Conservation (phyloP, 2,888 invertebrate genomes). For the Caenorhabditis sinica region DNA sequence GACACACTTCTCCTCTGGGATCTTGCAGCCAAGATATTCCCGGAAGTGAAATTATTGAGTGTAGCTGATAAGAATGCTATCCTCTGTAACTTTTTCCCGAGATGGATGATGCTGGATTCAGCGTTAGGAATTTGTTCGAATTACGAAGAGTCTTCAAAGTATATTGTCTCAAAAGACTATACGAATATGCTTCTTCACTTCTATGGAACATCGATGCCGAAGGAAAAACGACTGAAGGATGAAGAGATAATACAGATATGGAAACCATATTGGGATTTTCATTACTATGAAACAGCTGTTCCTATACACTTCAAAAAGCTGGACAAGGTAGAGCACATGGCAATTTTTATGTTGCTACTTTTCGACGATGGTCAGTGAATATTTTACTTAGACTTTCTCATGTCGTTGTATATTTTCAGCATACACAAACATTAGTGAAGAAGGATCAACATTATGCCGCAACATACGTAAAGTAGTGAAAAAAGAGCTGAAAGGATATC, state of each 20-base stretch:
- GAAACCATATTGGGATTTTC: conserved; percentile 35
- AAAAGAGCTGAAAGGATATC: conserved; percentile 38
- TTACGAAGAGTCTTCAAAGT: conserved; percentile 39
- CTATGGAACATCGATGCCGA: conserved; percentile 18
- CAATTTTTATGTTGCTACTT: conserved; percentile 13
- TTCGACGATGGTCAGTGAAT: conserved; percentile 19
- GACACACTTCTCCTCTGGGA: conserved; percentile 36
- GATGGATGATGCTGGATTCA: conserved; percentile 54
- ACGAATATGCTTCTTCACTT: conserved; percentile 28
- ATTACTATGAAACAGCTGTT: conserved; percentile 25
- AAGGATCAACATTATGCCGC: conserved; percentile 24
- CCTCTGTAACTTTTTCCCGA: conserved; percentile 37
- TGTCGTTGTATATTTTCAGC: conserved; percentile 24
- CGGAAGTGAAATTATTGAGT: conserved; percentile 26
- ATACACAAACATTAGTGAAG: conserved; percentile 43
- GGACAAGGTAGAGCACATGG: conserved; percentile 32
- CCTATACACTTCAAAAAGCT: conserved; percentile 29
- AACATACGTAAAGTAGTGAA: conserved; percentile 31
- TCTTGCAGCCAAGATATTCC: conserved; percentile 29
- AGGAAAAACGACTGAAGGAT: conserved; percentile 22
- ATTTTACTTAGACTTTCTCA: no score
- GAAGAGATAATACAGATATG: conserved; percentile 8
- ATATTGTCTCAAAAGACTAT: conserved; percentile 25
- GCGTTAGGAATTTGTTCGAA: conserved; percentile 37
- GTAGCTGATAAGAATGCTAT: conserved; percentile 35